Base-by-base conservation (phyloP, 2,888 invertebrate species). In the Anoplius nigerrimus region DNA sequence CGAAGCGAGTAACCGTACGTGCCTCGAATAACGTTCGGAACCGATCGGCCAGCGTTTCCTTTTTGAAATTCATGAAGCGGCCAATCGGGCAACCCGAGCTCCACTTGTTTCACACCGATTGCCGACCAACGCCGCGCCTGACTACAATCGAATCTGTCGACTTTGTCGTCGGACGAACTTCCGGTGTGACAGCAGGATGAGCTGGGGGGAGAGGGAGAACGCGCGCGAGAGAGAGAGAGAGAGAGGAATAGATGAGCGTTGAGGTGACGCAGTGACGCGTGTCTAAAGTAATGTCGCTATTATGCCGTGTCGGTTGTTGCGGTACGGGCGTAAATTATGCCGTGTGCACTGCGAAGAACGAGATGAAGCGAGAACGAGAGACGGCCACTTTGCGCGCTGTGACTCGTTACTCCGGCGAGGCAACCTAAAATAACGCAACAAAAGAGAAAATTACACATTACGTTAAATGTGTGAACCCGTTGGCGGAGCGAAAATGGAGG, bases 251-350 rank as follows among this genome's bases (percentile, higher is more conserved):
- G 42, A 18, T 20, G 34, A 18, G 53, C n/a, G 57, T 52, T 15
- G 46, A 43, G 71, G 66, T 76, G 65, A 69, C 67, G 69, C 74
- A 65, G 69, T 57, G 74, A 71, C 71, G 71, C 67, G 77, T 69
- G 76, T 74, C 69, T 61, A 62, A 62, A 46, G 71, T 69, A 65
- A 77, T 69, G 62, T 69, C 52, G 71, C 62, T 58, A 69, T 72
- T 72, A 76, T 60, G 27, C 24, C n/a, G 65, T 45, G 69, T 71
- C 54, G 64, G 16, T 24, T 53, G 62, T 52, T 65, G 57, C 34
- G 61, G 54, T 45, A 57, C 53, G 24, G n/a, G 46, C 65, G 71
- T 64, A 58, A 69, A 77, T 54, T 55, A 61, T 64, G 27, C 8
- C 3, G 18, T 27, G 56, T 55, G 24, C 61, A 55, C 18, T 43